phyloP scores from a whole-genome alignment of 2,797 vertebrate species.

The Nothura maculosa region DNA sequence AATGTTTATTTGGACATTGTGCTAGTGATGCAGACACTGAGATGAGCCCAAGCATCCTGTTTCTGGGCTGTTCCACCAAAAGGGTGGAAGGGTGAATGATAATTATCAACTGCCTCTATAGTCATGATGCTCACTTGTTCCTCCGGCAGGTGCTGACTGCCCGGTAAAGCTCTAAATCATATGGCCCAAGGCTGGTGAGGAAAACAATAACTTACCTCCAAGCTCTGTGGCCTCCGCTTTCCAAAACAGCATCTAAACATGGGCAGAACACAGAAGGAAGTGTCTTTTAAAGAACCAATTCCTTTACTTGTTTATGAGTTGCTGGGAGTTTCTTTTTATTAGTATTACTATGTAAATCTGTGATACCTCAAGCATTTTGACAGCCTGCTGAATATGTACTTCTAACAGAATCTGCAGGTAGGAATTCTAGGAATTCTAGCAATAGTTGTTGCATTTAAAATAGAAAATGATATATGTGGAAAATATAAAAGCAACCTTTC shows the following conservation, averaged over 20 bases:
- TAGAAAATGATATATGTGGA: not conserved
- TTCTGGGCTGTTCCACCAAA: not conserved
- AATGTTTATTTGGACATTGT: not conserved
- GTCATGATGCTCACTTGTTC: not conserved
- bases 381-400: not conserved
- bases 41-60: not conserved
- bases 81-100: not conserved
- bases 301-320: not conserved
- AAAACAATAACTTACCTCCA: not conserved
- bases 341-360: not conserved
- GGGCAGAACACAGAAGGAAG: not conserved
- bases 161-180: not conserved
- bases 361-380: not conserved
- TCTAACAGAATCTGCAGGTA: not conserved
- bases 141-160: not conserved
- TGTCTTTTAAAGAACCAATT: not conserved
- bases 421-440: not conserved
- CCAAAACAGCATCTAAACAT: not conserved
- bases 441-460: not conserved
- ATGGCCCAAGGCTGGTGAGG: rapidly evolving
- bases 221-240: rapidly evolving
- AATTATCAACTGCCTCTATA: not conserved
- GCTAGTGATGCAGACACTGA: not conserved
- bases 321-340: not conserved
- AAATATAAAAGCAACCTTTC: not conserved